Base-by-base conservation (phyloP, 2,888 invertebrate genomes). In the Mermis nigrescens region DNA sequence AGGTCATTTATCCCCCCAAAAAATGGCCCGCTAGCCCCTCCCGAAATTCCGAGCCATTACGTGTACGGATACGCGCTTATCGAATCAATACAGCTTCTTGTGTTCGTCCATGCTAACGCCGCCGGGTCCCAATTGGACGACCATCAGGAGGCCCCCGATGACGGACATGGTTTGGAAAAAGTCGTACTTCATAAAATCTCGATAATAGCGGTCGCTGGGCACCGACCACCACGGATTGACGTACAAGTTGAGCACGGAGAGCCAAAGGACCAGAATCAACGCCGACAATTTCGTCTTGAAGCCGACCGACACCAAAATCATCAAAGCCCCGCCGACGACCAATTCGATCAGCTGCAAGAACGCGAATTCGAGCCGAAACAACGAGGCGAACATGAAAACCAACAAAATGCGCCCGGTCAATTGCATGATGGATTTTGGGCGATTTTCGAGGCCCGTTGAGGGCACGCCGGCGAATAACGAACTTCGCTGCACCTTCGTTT, bases 121-220 rank as follows among this genome's bases (percentile, higher is more conserved):
- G 62, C 98, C 99, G 46, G 98, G 98, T 38, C 99, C 98, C 64
- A 95, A 80, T 63, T 88, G 88, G 15, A 99, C 95, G 67, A 99
- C 92, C 85, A 99, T 88, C 60, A 99, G 79, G 28, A 99, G 82
- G 57, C 95, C 99, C 64, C 99, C 99, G 71, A 99, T 84, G 63
- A 99, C 98, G 51, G 95, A 95, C 70, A 95, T 79, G 48, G 98
- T 99, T 86, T 98, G 82, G 62, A 85, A 85, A 80, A 99, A 99
- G 78, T 99, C 98, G 73, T 99, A 99, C 80, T 99, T 99, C 67
- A 99, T 83, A 79, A 98, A 99, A 79, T 99, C 98, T 74, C 98
- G 80, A 67, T 95, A 83, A 58, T 94, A 92, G 71, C 90, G 90
- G 76, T 91, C 86, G 4, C 85, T 81, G 2, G 94, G 91, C 73